A percentile compares a stretch with the other conserved stretches of the same genome.
phyloP scores from a whole-genome alignment of 1,140 invertebrate genomes.

The Drosophila parvula region DNA sequence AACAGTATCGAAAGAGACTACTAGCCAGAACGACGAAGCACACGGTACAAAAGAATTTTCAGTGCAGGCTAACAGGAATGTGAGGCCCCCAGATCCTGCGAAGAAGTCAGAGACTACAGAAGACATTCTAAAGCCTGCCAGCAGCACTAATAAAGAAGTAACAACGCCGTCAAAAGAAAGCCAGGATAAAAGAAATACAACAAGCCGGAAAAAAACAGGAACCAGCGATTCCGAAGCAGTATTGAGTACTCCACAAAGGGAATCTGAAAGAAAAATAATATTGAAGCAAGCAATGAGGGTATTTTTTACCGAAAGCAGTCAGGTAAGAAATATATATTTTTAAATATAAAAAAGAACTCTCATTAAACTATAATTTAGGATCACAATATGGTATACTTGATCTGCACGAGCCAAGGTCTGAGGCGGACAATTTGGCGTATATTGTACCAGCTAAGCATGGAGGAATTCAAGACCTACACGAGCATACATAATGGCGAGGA shows the following conservation, averaged over 20 bases:
- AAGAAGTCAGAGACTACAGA: background rate
- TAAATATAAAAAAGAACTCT: background rate
- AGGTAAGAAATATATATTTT: constrained; percentile 20
- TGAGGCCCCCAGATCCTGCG: background rate
- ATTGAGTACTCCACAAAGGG: background rate
- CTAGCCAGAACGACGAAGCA: background rate
- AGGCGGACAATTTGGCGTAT: constrained; percentile 51
- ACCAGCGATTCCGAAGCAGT: background rate
- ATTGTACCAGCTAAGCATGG: constrained; percentile 30
- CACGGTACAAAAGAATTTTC: background rate
- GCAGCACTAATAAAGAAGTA: too few relatives aligned
- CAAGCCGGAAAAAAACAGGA: background rate
- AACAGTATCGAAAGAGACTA: background rate
- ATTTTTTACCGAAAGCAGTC: constrained; percentile 5
- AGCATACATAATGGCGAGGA: constrained; percentile 27
- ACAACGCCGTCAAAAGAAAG: background rate
- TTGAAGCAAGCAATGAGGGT: constrained; percentile 3
- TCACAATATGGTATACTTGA: constrained; percentile 48
- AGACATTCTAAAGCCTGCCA: background rate
- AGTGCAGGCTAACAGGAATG: background rate
- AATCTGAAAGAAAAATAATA: background rate
- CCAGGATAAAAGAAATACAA: background rate
- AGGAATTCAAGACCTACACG: constrained; percentile 50
- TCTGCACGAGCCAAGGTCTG: constrained; percentile 39
- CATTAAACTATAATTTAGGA: constrained; percentile 27